phyloP scores from a whole-genome alignment of 2,888 invertebrate species.

The Shargacucullia verbasci region DNA sequence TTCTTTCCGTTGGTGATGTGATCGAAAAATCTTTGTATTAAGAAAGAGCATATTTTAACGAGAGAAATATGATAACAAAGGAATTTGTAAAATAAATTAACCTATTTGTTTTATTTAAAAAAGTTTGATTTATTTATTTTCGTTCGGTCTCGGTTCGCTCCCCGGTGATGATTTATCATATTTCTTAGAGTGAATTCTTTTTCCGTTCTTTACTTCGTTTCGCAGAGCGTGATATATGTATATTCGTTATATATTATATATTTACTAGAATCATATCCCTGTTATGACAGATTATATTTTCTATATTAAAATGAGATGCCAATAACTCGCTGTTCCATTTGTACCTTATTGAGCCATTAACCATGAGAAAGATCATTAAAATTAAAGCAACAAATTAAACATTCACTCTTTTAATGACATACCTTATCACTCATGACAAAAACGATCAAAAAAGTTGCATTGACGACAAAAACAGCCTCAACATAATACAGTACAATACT shows the following conservation, averaged over 20 bases:
- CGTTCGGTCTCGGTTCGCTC: slow-evolving; percentile 61
- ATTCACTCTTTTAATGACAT: slow-evolving; percentile 78
- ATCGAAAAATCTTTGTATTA: slow-evolving; percentile 88
- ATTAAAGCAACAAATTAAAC: slow-evolving; percentile 73
- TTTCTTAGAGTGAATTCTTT: slow-evolving; percentile 69
- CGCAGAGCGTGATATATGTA: slow-evolving; percentile 71
- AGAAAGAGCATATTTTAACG: slow-evolving; percentile 87
- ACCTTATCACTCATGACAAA: slow-evolving; percentile 60
- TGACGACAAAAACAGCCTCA: background rate
- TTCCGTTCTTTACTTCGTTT: slow-evolving; percentile 63
- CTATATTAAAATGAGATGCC: slow-evolving; percentile 85
- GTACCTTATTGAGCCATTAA: slow-evolving; percentile 83
- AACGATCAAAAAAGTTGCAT: slow-evolving; percentile 11
- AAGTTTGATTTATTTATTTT: slow-evolving; percentile 72
- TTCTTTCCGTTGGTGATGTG: slow-evolving; percentile 83
- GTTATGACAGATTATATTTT: slow-evolving; percentile 85
- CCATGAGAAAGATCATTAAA: slow-evolving; percentile 79
- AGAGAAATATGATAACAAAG: slow-evolving; percentile 89
- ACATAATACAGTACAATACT: background rate
- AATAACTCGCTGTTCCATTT: slow-evolving; percentile 81
- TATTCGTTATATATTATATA: slow-evolving; percentile 79
- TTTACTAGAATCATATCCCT: slow-evolving; percentile 80
- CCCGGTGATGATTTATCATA: slow-evolving; percentile 71
- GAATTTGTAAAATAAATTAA: slow-evolving; percentile 89
- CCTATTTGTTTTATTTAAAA: slow-evolving; percentile 88